Evolutionary conservation across 1,140 invertebrate genomes (phyloP).

Genomic region (Saxidomus purpurata): DNA sequence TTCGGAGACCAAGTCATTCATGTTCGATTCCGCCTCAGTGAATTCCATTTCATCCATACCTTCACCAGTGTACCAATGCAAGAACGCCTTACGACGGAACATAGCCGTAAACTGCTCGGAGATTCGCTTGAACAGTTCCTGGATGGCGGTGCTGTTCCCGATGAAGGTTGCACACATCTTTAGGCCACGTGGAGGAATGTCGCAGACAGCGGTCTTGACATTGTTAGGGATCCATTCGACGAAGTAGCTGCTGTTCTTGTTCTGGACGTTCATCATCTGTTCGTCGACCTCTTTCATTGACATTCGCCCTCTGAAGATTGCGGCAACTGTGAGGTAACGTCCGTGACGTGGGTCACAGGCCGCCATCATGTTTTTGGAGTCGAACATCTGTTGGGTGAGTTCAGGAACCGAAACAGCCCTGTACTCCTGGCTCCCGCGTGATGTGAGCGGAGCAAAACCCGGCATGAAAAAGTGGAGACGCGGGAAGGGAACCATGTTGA

Average conservation of each 20-base stretch:
- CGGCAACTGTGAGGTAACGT: slow-evolving; percentile 91
- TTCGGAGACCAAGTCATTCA: slow-evolving; percentile 95
- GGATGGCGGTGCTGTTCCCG: slow-evolving; percentile 91
- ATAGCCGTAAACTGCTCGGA: slow-evolving; percentile 89
- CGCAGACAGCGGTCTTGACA: slow-evolving; percentile 96
- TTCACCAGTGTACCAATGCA: slow-evolving; percentile 93
- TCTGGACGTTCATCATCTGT: slow-evolving; percentile 85
- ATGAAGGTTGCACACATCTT: slow-evolving; percentile 96
- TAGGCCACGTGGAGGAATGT: slow-evolving; percentile 95
- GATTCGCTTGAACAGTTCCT: slow-evolving; percentile 92
- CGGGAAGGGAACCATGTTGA: slow-evolving; percentile 91
- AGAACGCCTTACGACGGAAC: slow-evolving; percentile 93
- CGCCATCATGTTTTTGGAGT: slow-evolving; percentile 92
- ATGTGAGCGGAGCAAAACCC: slow-evolving; percentile 91
- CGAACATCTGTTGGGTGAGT: slow-evolving; percentile 90
- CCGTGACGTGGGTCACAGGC: slow-evolving; percentile 91
- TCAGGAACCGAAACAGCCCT: slow-evolving; percentile 88
- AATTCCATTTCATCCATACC: slow-evolving; percentile 94
- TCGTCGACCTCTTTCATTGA: slow-evolving; percentile 87
- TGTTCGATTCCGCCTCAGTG: slow-evolving; percentile 92
- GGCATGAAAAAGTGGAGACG: slow-evolving; percentile 94
- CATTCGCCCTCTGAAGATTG: slow-evolving; percentile 93
- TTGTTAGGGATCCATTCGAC: slow-evolving; percentile 98
- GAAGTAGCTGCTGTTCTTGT: slow-evolving; percentile 91
- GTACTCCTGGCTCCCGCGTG: slow-evolving; percentile 87